Conservation (phyloP, 2,888 invertebrate species). For the Cephalotes varians region DNA sequence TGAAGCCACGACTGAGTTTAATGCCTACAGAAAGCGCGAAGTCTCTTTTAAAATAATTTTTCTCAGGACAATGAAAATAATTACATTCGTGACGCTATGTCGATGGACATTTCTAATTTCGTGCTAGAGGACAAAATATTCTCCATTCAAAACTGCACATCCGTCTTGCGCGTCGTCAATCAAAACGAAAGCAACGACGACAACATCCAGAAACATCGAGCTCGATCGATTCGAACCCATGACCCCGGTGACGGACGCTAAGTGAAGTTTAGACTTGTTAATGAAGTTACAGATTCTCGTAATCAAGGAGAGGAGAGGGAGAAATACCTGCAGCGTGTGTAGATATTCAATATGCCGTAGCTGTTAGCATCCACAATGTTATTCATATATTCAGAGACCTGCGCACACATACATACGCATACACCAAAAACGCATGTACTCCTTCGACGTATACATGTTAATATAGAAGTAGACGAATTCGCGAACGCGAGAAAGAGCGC, state of each 20-base stretch:
- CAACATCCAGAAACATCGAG: conserved; percentile 65
- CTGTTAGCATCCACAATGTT: conserved; percentile 84
- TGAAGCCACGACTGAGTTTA: conserved; percentile 31
- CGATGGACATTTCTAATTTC: background rate
- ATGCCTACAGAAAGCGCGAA: conserved; percentile 8
- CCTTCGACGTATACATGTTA: conserved; percentile 70
- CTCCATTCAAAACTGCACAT: background rate
- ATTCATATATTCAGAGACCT: conserved; percentile 84
- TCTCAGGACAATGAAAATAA: conserved; percentile 8
- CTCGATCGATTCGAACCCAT: conserved; percentile 74
- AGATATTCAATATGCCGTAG: conserved; percentile 83
- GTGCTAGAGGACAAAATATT: background rate
- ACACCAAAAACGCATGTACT: conserved; percentile 69
- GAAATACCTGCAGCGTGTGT: conserved; percentile 72
- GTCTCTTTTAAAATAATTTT: conserved; percentile 48
- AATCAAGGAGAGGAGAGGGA: conserved; percentile 78
- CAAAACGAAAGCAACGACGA: conserved; percentile 14
- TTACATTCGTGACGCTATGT: background rate
- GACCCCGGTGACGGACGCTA: conserved; percentile 67
- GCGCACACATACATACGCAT: conserved; percentile 56
- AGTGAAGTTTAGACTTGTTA: conserved; percentile 80
- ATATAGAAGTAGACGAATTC: conserved; percentile 45
- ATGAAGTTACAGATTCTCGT: conserved; percentile 84
- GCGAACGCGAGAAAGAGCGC: conserved; percentile 27
- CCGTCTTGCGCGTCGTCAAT: conserved; percentile 4